Evolutionary conservation across 1,140 invertebrate species (phyloP).

Genomic region (Drosophila ohnishii): DNA sequence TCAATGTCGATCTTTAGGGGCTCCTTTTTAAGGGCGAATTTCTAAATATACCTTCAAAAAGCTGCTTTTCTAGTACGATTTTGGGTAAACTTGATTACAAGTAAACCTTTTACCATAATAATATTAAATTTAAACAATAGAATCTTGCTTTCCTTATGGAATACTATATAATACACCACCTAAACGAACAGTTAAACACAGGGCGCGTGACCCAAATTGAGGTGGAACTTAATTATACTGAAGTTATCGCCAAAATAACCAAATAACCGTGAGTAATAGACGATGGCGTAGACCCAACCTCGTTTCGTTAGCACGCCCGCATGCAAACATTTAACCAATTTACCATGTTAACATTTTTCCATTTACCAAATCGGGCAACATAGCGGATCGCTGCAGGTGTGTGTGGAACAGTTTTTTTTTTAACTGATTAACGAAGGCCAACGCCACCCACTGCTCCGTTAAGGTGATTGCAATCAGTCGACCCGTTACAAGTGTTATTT

Average conservation of each 20-base stretch:
- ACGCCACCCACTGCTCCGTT: conserved; percentile 25
- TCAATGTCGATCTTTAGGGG: no score
- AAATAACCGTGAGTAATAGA: conserved; percentile 30
- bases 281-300: conserved; percentile 19
- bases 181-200: conserved; percentile 7
- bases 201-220: conserved; percentile 38
- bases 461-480: conserved; percentile 1
- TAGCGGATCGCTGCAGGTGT: conserved; percentile 30
- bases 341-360: conserved; percentile 8
- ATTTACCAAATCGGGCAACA: conserved; percentile 40
- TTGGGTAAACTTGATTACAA: no score
- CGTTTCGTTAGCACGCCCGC: conserved; percentile 27
- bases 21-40: no score
- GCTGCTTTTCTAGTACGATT: no score
- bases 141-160: not conserved
- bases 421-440: conserved; percentile 38
- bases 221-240: conserved; percentile 16
- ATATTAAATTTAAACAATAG: not conserved
- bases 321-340: conserved; percentile 22
- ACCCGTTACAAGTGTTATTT: conserved; percentile 20
- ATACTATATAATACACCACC: not conserved
- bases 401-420: conserved; percentile 8
- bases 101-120: not conserved
- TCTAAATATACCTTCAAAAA: no score
- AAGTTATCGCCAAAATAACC: conserved; percentile 36